A percentile compares a stretch with the other conserved stretches of the same genome.
phyloP scores from a whole-genome alignment of 1,140 invertebrate species.

The Frieseomelitta varia region DNA sequence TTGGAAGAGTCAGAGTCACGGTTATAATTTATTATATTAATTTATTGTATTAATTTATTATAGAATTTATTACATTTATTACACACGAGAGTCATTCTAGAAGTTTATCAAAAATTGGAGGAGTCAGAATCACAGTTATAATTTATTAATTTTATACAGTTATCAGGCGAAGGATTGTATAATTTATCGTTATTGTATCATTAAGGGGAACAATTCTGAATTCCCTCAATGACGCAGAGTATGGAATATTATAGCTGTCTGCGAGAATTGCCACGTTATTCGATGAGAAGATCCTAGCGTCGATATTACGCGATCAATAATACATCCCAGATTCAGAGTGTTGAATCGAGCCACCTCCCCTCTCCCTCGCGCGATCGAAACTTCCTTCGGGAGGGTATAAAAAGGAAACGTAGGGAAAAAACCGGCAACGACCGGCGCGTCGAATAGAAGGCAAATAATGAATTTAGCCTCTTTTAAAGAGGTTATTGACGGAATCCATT shows the following conservation, averaged over 20 bases:
- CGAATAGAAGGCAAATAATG: conserved; percentile 59
- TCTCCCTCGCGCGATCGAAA: conserved; percentile 26
- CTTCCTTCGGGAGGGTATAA: conserved; percentile 43
- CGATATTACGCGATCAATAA: conserved; percentile 46
- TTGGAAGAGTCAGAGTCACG: too few species aligned
- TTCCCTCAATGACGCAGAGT: too few species aligned
- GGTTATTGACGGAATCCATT: conserved; percentile 64
- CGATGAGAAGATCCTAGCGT: conserved; percentile 22
- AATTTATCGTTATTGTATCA: too few species aligned
- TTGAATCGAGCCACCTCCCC: conserved; percentile 7
- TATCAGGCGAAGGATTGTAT: too few species aligned
- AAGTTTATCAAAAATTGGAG: too few species aligned
- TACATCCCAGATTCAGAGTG: conserved; percentile 31
- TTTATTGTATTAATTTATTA: too few species aligned
- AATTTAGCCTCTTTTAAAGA: conserved; percentile 69
- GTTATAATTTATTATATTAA: too few species aligned
- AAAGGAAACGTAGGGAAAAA: conserved; percentile 49
- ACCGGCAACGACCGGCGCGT: conserved; percentile 1
- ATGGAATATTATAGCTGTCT: background rate
- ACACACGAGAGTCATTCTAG: too few species aligned
- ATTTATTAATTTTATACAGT: too few species aligned
- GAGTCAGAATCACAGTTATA: too few species aligned
- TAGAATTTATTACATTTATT: too few species aligned
- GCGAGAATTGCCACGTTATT: background rate
- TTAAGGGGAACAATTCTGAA: too few species aligned